phyloP scores from a whole-genome alignment of 2,113 vertebrate genomes.

The Archilochus colubris region DNA sequence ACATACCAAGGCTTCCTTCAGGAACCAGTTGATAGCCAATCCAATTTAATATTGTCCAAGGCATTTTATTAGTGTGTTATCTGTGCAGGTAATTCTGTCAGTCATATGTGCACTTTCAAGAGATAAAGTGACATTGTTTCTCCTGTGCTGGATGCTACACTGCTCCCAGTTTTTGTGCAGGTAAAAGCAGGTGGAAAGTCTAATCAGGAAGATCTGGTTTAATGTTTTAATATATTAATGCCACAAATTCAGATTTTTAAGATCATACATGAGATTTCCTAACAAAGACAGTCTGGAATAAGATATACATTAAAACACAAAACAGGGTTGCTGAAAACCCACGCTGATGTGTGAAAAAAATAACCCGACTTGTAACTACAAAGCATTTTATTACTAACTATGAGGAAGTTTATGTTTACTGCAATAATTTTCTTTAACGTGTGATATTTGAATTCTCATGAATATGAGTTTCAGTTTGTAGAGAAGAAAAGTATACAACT shows the following conservation, averaged over 20 bases:
- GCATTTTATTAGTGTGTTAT: constrained; percentile 39
- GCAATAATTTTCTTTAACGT: constrained; percentile 20
- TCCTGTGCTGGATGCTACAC: constrained; percentile 16
- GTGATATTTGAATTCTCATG: not conserved
- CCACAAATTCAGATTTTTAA: not conserved
- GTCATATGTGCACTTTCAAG: not conserved
- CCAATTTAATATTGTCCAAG: constrained; percentile 14
- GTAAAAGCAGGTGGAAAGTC: constrained; percentile 8
- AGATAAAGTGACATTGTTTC: constrained; percentile 39
- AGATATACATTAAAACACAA: constrained; percentile 23
- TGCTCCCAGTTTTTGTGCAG: not conserved
- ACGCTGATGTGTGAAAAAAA: not conserved
- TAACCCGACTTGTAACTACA: not conserved
- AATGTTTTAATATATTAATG: constrained; percentile 31
- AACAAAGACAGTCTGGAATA: not conserved
- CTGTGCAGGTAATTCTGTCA: constrained; percentile 21
- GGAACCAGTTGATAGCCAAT: constrained; percentile 7
- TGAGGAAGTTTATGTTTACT: constrained; percentile 44
- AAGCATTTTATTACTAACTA: constrained; percentile 40
- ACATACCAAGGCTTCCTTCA: constrained; percentile 21
- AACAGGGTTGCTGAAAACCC: constrained; percentile 12
- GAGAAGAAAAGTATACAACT: not conserved
- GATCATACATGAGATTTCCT: constrained; percentile 19
- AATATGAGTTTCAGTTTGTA: constrained; percentile 33
- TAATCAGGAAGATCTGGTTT: constrained; percentile 16